Base-by-base conservation (phyloP, 2,113 vertebrate species). In the Mobula hypostoma region DNA sequence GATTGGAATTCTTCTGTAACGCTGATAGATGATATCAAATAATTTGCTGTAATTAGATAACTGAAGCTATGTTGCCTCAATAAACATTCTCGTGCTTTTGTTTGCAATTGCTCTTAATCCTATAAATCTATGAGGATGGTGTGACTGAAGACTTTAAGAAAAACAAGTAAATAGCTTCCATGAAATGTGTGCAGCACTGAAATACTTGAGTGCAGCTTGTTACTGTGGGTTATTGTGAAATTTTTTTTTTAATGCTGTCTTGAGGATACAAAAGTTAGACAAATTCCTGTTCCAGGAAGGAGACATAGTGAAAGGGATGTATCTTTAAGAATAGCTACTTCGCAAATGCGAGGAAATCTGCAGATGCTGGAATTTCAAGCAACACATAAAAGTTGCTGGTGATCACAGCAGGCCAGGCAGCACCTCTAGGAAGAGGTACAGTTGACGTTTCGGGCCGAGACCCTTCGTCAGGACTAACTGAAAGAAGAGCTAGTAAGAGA, bases 1-100 rank as follows among this genome's bases (percentile, higher is more conserved):
- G 40, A 8, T 74, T 48, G 68, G 40, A 74, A 93, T 56, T 48
- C 7, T 72, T 92, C 36, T 93, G 36, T 27, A 56, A 76, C 5
- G 36, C 68, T 93, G 91, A 74, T 74, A 29, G 40, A 76, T 76
- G 48, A 56, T 63, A 66, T 90, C 32, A 5, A 29, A 74, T 90
- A 74, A 72, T 72, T 92, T 72, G 32, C n/a, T 40, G 32, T 63
- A 88, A 93, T 93, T 93, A 40, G 19, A 68, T 93, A 74, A 93
- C 48, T 72, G 63, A 70, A 93, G 68, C 9, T 14, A 72, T 19
- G 21, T n/a, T 90, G 61, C 9, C 32, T 72, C 36, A 48, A 32
- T 56, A 93, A 76, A 74, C 40, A 76, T 93, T 17, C 29, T 12
- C 29, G 8, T 74, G 70, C 40, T 74, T 93, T 74, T 76, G 90